These are phyloP conservation scores for Pardosa pseudoannulata DNA, from an alignment of 2,888 invertebrate genomes.

Conservation along the genomic window DNA sequence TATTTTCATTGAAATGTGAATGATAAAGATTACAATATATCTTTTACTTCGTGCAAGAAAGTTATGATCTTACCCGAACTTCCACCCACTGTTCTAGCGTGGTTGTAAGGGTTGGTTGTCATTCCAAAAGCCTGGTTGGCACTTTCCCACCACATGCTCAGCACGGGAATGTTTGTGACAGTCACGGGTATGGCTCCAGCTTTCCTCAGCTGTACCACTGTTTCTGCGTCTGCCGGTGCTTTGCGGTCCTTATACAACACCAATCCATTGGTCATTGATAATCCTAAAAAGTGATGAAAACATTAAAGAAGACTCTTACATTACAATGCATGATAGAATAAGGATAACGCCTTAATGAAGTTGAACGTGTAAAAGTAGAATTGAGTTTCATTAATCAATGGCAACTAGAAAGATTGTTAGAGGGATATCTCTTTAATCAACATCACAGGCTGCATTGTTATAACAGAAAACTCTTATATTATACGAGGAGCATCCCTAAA, in stretches of 20 bases:
- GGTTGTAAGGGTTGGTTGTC: conserved; percentile 89
- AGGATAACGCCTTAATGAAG: no score
- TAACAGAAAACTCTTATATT: no score
- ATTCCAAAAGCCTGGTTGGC: conserved; percentile 86
- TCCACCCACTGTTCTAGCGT: conserved; percentile 86
- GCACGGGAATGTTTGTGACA: conserved; percentile 79
- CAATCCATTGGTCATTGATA: background rate
- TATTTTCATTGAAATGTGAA: no score
- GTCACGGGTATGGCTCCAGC: conserved; percentile 88
- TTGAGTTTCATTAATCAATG: no score
- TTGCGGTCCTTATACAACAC: conserved; percentile 79
- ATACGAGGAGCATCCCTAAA: no score
- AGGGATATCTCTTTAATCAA: no score
- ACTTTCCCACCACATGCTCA: conserved; percentile 88
- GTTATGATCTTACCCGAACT: conserved; percentile 85
- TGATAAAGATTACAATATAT: background rate
- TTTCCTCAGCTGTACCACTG: conserved; percentile 81
- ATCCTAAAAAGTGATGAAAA: no score
- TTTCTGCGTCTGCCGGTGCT: conserved; percentile 83
- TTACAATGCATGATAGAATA: no score
- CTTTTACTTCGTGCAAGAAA: background rate
- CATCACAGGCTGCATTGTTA: no score
- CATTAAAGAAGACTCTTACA: no score
- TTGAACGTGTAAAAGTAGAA: no score
- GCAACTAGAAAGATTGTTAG: no score